A percentile compares a stretch with the other conserved stretches of the same genome.
phyloP scores from a whole-genome alignment of 2,113 vertebrate species.

The Gnathonemus echidnorhynchus region DNA sequence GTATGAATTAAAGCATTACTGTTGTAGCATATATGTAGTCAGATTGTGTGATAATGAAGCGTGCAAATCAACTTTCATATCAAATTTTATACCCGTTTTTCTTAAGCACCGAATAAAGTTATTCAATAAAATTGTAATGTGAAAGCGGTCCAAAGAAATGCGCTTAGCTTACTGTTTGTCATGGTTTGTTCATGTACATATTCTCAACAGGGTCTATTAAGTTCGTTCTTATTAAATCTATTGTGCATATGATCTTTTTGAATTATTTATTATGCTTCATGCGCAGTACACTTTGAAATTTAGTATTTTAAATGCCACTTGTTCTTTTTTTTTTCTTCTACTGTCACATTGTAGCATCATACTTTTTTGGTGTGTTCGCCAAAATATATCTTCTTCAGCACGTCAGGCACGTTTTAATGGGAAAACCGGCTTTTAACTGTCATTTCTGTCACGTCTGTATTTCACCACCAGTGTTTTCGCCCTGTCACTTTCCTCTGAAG shows the following conservation, averaged over 20 bases:
- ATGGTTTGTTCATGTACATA: background rate
- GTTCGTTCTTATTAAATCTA: background rate
- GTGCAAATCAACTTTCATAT: background rate
- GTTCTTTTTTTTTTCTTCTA: background rate
- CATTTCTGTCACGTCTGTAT: background rate
- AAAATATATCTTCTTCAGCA: background rate
- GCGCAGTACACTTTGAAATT: background rate
- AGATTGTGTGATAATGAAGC: background rate
- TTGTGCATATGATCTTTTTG: background rate
- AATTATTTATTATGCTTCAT: background rate
- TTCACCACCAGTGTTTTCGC: background rate
- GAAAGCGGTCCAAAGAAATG: background rate
- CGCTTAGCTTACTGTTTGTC: background rate
- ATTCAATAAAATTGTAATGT: background rate
- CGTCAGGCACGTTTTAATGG: background rate
- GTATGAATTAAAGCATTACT: background rate
- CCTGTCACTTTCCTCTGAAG: background rate
- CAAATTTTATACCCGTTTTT: background rate
- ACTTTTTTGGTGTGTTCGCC: background rate
- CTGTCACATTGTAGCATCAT: background rate
- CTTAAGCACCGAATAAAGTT: background rate
- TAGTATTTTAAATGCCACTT: background rate
- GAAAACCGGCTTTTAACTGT: background rate
- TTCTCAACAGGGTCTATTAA: background rate
- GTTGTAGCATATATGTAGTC: background rate